Evolutionary conservation across 2,888 invertebrate species (phyloP), one percentile per base, ranked within the genome.

Genomic region (Callosobruchus maculatus): DNA sequence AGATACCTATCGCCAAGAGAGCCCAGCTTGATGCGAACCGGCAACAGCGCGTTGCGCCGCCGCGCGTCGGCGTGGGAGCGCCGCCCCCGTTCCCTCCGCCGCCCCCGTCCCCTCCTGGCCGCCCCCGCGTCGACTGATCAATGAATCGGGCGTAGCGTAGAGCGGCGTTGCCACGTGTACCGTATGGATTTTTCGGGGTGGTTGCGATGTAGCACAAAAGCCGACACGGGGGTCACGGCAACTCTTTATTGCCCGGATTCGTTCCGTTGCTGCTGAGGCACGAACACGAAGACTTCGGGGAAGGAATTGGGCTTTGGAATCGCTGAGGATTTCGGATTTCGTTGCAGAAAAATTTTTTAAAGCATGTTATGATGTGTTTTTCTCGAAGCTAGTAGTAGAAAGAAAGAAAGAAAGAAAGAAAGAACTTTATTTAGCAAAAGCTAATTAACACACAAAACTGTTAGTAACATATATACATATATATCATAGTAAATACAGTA

Each of bases 91-190:
- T 81, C 81, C 80, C 82, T 82, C 79, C 82, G 80, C 81, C 79
- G 76, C 75, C 73, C 73, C 76, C 78, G 76, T 71, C 78, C 76
- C 77, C 78, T 75, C 79, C 76, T 68, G 74, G 3, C 49, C 49
- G 73, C 79, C 78, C 76, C 76, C 49, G 49, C 49, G 13, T 13
- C 74, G 76, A 77, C 77, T 87, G 88, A 88, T 88, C 88, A 88
- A 88, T 88, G 88, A 88, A 81, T 86, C 86, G 86, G 85, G 86
- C 86, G 86, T 85, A 85, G 85, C 49, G 49, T 83, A 84, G 83
- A 82, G 82, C 80, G 80, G 79, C 82, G 84, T 49, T 49, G 49
- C 49, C 85, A 85, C 84, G 84, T 85, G 85, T 83, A 82, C 71
- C 77, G 75, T 77, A 81, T 84, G 49, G 49, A 49, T 49, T 83